Evolutionary conservation across 2,113 vertebrate species (phyloP), one percentile per base, ranked within the genome.

Genomic region (Carassius gibelio): DNA sequence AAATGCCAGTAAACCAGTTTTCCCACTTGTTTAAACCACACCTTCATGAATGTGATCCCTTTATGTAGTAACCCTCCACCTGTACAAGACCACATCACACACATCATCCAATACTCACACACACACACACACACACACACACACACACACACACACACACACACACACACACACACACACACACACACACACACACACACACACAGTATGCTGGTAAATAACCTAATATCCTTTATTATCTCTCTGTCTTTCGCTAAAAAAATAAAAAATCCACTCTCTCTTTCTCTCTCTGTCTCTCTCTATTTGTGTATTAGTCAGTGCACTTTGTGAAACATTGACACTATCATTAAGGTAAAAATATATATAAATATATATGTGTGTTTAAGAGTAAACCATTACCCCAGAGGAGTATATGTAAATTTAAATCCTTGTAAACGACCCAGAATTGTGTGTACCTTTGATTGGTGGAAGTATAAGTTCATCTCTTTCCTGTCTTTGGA

Each of bases 11-110:
- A 72, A 71, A 82, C 81, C 81, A 82, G 64, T 82, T 82, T 55
- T 36, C 45, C 64, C 23, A 55, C 45, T 82, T 52, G n/a, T 36
- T 10, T 11, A 82, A 82, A 36, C 64, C 64, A 82, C 66, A 57
- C 81, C 81, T 82, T 57, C 50, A 38, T 82, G 66, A 82, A 71
- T 82, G 26, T 71, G 66, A 82, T 82, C 80, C 45, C 64, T 23
- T 17, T 68, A 8, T 55, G 17, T 36, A 48, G 62, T 81, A 68
- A 81, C 48, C 48, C 45, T 48, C 45, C 45, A 48, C 45, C 45
- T 48, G 45, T 48, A 48, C 45, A 19, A 45, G 50, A 69, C 26
- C 13, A 30, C 30, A 30, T 30, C 30, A 30, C 21, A 82, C 81
- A 71, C 45, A 82, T 82, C 64, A 82, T 36, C 42, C 23, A 17